Conservation (phyloP, 2,113 vertebrate species). For the Peucedramus taeniatus region DNA sequence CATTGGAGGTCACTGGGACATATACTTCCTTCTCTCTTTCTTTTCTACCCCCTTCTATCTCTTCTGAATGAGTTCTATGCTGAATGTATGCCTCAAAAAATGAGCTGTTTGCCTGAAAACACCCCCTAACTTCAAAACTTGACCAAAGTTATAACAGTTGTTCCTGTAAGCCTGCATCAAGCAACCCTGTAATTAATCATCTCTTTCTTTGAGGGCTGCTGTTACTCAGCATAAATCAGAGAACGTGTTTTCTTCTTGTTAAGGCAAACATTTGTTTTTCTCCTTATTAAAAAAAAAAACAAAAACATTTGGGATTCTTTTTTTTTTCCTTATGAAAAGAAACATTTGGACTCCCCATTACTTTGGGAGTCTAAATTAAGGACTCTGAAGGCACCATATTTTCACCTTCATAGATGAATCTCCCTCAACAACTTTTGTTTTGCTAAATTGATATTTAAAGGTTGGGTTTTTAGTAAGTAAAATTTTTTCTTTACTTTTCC, state of each 20-base stretch:
- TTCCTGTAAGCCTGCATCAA: neutral
- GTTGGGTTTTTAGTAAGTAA: neutral
- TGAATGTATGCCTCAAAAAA: neutral
- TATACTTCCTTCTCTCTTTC: neutral
- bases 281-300: neutral
- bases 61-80: neutral
- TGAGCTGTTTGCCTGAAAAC: neutral
- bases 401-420: neutral
- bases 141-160: neutral
- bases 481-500: too few species aligned
- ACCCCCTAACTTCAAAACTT: neutral
- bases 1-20: neutral
- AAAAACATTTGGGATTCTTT: accelerated
- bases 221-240: conserved; percentile 1
- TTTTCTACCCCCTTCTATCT: neutral
- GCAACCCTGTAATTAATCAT: neutral
- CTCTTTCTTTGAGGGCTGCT: neutral
- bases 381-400: neutral
- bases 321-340: neutral
- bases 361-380: neutral
- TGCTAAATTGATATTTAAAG: neutral
- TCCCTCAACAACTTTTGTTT: neutral
- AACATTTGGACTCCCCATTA: neutral
- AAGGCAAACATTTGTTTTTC: neutral
- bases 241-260: neutral